Conservation (phyloP, 2,888 invertebrate species). For the Lasioglossum oenotherae region DNA sequence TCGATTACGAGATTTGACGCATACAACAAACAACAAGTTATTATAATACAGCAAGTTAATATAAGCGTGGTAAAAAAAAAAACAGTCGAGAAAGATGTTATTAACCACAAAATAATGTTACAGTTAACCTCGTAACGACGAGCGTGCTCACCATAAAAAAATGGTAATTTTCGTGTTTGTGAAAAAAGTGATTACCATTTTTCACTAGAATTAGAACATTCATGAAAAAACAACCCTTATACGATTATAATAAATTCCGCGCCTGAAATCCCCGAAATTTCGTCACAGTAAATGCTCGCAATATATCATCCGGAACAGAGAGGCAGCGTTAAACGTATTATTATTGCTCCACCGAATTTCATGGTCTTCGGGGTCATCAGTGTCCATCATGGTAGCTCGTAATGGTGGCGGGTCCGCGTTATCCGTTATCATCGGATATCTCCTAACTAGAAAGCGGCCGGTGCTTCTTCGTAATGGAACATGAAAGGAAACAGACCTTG, state of each 20-base stretch:
- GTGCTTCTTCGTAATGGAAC: conserved; percentile 29
- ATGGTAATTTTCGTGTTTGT: neutral
- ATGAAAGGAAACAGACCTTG: conserved; percentile 36
- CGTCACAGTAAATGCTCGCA: neutral
- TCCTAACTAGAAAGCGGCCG: conserved; percentile 12
- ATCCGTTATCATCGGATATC: conserved; percentile 14
- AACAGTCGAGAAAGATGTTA: neutral
- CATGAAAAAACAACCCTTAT: neutral
- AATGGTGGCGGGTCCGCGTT: neutral
- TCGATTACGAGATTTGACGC: too few relatives aligned
- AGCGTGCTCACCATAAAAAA: neutral
- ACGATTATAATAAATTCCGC: neutral
- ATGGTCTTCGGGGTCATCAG: neutral
- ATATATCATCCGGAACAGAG: neutral
- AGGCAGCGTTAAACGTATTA: neutral
- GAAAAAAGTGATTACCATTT: neutral
- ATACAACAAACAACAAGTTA: too few relatives aligned
- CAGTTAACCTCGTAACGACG: neutral
- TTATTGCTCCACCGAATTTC: conserved; percentile 5
- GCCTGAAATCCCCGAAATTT: neutral
- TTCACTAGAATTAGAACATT: too few relatives aligned
- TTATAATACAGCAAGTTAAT: too few relatives aligned
- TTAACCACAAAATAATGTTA: neutral
- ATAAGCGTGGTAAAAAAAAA: neutral
- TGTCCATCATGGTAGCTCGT: neutral